A percentile compares a stretch with the other conserved stretches of the same genome.
Conservation (phyloP, 2,888 invertebrate species). For the Chaetogeoica ovagalla region DNA sequence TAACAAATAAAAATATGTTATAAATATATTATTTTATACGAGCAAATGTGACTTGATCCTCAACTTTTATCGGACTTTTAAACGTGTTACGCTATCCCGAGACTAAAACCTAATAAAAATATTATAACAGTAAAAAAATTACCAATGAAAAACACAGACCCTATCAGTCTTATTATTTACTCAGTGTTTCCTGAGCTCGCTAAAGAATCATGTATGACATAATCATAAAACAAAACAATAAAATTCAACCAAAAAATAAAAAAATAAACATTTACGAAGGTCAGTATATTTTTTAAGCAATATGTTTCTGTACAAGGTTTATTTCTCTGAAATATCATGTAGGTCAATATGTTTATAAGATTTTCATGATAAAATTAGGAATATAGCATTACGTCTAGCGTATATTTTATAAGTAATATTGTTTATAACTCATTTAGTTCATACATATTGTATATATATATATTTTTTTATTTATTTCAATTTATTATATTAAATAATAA, state of each 20-base stretch:
- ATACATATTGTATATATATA: too few species aligned
- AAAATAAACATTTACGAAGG: slow-evolving; percentile 14
- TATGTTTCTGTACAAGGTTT: background rate
- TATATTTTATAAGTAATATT: too few species aligned
- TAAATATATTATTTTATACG: slow-evolving; percentile 21
- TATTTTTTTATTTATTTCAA: too few species aligned
- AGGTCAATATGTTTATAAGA: background rate
- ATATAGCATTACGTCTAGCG: too few species aligned
- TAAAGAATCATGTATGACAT: slow-evolving; percentile 5
- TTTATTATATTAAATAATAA: too few species aligned
- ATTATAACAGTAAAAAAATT: slow-evolving; percentile 33
- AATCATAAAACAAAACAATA: slow-evolving; percentile 42
- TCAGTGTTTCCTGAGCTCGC: background rate
- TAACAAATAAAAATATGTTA: background rate
- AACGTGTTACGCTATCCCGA: slow-evolving; percentile 15
- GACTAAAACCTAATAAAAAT: slow-evolving; percentile 21
- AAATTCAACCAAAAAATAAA: slow-evolving; percentile 10
- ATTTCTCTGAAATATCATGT: slow-evolving; percentile 7
- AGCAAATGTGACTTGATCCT: slow-evolving; percentile 19
- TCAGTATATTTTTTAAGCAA: slow-evolving; percentile 10
- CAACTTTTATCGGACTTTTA: slow-evolving; percentile 40
- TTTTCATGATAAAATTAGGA: background rate
- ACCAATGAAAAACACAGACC: slow-evolving; percentile 10
- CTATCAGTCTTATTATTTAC: slow-evolving; percentile 11
- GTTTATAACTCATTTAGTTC: too few species aligned